Conservation (phyloP, 2,113 vertebrate species). For the Callaeas wilsoni region DNA sequence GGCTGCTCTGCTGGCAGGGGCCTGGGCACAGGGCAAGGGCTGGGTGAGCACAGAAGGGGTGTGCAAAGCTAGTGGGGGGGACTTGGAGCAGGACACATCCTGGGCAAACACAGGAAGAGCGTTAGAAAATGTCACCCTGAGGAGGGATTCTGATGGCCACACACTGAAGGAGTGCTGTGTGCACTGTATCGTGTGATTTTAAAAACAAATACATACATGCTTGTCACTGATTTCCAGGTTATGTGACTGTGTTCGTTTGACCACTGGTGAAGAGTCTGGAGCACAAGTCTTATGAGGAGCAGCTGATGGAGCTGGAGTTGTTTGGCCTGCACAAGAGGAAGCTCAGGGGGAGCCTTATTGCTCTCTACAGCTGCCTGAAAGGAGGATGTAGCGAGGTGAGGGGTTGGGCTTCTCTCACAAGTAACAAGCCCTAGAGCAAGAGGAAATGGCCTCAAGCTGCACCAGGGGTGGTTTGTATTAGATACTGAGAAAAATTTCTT, state of each 20-base stretch:
- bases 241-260: rapidly evolving
- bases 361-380: background rate
- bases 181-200: background rate
- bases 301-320: background rate
- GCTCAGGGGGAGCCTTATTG: background rate
- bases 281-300: background rate
- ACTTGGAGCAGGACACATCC: rapidly evolving
- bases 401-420: no score
- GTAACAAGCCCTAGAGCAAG: background rate
- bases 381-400: background rate
- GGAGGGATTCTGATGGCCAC: background rate
- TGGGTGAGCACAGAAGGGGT: background rate
- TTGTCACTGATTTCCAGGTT: background rate
- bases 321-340: background rate
- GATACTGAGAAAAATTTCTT: background rate
- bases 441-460: background rate
- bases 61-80: background rate
- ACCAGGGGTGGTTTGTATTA: background rate
- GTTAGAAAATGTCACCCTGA: background rate
- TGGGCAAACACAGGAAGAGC: background rate
- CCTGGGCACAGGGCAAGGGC: rapidly evolving
- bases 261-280: background rate
- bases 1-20: background rate
- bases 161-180: background rate
- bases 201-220: rapidly evolving